Percentiles rank a stretch among this genome's conserved stretches.
phyloP scores from a whole-genome alignment of 2,113 vertebrate genomes.

The Tor tambroides region DNA sequence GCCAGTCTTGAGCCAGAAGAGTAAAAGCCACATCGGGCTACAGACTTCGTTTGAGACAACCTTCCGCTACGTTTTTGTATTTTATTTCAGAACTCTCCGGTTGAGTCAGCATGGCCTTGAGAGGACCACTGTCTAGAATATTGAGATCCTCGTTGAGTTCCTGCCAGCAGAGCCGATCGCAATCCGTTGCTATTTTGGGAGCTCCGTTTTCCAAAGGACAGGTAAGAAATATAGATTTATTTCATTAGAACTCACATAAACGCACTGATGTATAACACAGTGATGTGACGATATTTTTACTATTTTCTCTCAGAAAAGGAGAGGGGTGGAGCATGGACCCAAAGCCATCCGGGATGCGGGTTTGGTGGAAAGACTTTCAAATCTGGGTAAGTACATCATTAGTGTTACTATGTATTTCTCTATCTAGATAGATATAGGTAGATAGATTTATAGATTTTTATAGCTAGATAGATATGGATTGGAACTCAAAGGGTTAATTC shows the following conservation, averaged over 20 bases:
- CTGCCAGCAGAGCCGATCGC: constrained; percentile 69
- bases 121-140: constrained; percentile 72
- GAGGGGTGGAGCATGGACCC: constrained; percentile 90
- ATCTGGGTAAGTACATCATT: constrained; percentile 78
- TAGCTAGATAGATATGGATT: too few relatives aligned
- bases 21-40: not conserved
- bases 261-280: not conserved
- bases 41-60: not conserved
- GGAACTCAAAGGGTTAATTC: not conserved
- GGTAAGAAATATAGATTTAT: constrained; percentile 70
- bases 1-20: constrained; percentile 44
- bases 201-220: constrained; percentile 91
- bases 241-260: not conserved
- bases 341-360: constrained; percentile 86
- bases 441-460: too few relatives aligned
- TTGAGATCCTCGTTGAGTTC: constrained; percentile 65
- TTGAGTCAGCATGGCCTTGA: constrained; percentile 75
- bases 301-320: constrained; percentile 76
- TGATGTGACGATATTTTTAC: not conserved
- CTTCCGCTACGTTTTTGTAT: not conserved
- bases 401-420: not conserved
- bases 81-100: not conserved
- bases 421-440: not conserved
- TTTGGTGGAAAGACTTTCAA: constrained; percentile 84
- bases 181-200: constrained; percentile 89